A percentile compares a stretch with the other conserved stretches of the same genome.
These are phyloP conservation scores for Hippoglossus hippoglossus DNA, from an alignment of 2,797 vertebrate species.

Conservation along the genomic window DNA sequence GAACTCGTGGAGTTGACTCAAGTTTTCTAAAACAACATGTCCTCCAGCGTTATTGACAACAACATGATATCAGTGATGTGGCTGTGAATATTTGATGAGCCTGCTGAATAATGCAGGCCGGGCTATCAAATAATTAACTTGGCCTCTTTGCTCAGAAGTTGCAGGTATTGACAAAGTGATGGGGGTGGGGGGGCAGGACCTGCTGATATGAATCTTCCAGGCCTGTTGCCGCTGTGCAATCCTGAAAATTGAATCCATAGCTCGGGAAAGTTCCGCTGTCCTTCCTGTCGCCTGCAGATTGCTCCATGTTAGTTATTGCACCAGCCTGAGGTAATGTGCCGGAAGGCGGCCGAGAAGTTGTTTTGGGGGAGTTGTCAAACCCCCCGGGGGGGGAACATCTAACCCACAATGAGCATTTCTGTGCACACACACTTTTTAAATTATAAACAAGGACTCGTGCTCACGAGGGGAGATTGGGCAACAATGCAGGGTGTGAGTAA, in stretches of 20 bases:
- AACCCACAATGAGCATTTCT: constrained; percentile 45
- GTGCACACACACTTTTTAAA: constrained; percentile 37
- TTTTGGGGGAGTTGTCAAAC: constrained; percentile 57
- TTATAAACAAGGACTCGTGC: constrained; percentile 23
- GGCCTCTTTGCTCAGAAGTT: constrained; percentile 46
- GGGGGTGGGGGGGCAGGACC: not conserved
- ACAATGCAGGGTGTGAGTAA: not conserved
- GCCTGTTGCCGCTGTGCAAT: not conserved
- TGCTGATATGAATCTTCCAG: not conserved
- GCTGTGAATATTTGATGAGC: constrained; percentile 62
- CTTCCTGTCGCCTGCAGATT: constrained; percentile 55
- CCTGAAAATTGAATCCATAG: constrained; percentile 37
- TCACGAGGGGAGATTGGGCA: not conserved
- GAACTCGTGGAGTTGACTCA: constrained; percentile 38
- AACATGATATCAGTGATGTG: constrained; percentile 63
- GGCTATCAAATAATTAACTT: constrained; percentile 49
- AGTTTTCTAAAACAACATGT: constrained; percentile 58
- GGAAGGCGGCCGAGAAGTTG: constrained; percentile 58
- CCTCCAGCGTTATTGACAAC: constrained; percentile 63
- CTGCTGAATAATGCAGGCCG: constrained; percentile 60
- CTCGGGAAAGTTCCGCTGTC: constrained; percentile 39
- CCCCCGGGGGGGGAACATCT: constrained; percentile 31
- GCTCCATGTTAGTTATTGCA: constrained; percentile 51
- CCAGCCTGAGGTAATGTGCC: constrained; percentile 56
- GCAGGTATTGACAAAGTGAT: constrained; percentile 27